Conservation (phyloP, 2,888 invertebrate species). For the Horisme vitalbata region DNA sequence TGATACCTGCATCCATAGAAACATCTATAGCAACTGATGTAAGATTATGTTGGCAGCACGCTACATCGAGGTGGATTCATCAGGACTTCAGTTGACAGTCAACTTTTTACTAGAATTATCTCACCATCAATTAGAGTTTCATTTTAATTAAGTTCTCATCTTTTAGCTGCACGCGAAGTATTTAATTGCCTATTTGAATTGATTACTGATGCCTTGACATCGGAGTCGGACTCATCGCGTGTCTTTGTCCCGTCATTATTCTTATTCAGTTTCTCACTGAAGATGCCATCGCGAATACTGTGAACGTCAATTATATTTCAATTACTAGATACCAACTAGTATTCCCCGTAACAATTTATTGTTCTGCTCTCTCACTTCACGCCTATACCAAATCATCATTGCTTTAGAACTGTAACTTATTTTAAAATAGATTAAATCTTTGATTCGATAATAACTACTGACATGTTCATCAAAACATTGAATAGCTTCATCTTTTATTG, state of each 20-base stretch:
- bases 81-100: conserved; percentile 3
- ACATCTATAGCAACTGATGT: too few relatives aligned
- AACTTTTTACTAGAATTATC: conserved; percentile 29
- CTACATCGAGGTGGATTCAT: background rate
- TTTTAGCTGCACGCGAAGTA: conserved; percentile 28
- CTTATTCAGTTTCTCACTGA: conserved; percentile 24
- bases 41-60: background rate
- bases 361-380: background rate
- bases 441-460: conserved; percentile 38
- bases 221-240: conserved; percentile 47
- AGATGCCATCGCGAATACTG: conserved; percentile 9
- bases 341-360: background rate
- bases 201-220: conserved; percentile 55
- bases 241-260: conserved; percentile 32
- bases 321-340: too few relatives aligned
- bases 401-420: conserved; percentile 31
- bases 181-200: conserved; percentile 64
- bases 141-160: conserved; percentile 34
- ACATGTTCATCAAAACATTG: conserved; percentile 40
- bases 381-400: conserved; percentile 3
- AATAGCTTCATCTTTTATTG: conserved; percentile 43
- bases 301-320: conserved; percentile 13
- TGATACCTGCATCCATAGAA: too few relatives aligned
- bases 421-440: conserved; percentile 31
- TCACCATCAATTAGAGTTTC: conserved; percentile 37